These are phyloP conservation scores for Nixonia krombeini DNA, from an alignment of 1,140 invertebrate genomes.

Conservation along the genomic window DNA sequence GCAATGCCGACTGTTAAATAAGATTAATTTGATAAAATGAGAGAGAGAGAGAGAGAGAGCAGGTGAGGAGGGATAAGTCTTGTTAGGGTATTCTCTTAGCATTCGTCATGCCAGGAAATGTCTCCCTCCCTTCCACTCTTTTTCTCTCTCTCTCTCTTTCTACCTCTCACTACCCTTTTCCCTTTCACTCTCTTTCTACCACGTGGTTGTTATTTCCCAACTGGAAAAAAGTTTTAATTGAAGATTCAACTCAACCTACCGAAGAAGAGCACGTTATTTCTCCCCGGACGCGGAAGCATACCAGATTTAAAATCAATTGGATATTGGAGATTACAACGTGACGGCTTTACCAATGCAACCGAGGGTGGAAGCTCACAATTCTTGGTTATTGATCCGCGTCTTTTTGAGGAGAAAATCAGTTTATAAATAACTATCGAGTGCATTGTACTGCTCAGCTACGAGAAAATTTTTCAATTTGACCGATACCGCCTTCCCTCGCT, in stretches of 20 bases:
- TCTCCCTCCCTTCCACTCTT: too few species aligned
- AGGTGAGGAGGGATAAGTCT: too few species aligned
- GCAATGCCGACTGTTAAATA: conserved; percentile 17
- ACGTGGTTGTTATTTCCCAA: conserved; percentile 56
- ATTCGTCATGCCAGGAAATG: conserved; percentile 44
- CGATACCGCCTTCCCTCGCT: too few species aligned
- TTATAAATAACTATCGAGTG: conserved; percentile 39
- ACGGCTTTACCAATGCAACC: conserved; percentile 60
- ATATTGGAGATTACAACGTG: conserved; percentile 66
- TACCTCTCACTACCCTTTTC: conserved; percentile 7
- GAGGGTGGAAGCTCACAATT: conserved; percentile 35
- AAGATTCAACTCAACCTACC: conserved; percentile 46
- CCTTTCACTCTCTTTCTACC: conserved; percentile 18
- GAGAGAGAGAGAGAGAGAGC: too few species aligned
- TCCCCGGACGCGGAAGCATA: conserved; percentile 57
- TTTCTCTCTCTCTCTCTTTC: conserved; percentile 7
- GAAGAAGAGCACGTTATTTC: conserved; percentile 58
- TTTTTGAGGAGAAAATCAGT: conserved; percentile 26
- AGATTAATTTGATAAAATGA: conserved; percentile 36
- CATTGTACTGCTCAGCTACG: background rate
- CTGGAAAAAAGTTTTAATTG: conserved; percentile 64
- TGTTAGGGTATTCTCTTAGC: conserved; percentile 38
- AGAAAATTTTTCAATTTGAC: conserved; percentile 8
- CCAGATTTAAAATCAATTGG: conserved; percentile 67
- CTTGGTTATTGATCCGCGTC: conserved; percentile 53